Conservation (phyloP, 1,140 invertebrate species). For the Drosophila micromelanica region DNA sequence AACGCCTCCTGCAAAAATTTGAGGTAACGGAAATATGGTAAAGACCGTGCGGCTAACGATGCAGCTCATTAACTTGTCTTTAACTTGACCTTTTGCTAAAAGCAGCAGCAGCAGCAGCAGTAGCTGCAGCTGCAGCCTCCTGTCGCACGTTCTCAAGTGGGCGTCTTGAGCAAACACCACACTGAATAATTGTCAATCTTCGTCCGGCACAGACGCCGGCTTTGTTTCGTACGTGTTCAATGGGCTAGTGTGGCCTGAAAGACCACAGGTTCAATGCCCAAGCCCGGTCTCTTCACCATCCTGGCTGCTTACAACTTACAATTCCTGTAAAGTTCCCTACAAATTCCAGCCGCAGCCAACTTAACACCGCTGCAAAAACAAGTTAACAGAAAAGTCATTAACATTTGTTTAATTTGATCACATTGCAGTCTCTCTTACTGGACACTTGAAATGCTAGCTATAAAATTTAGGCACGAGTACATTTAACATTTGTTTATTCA, state of each 20-base stretch:
- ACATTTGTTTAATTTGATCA: not conserved
- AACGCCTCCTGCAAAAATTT: conserved; percentile 79
- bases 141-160: conserved; percentile 23
- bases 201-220: conserved; percentile 19
- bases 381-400: too few species aligned
- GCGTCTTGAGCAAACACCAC: conserved; percentile 49
- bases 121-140: not conserved
- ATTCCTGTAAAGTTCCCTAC: not conserved
- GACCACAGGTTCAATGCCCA: conserved; percentile 56
- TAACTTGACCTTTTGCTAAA: conserved; percentile 40
- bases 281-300: conserved; percentile 6
- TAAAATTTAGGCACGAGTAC: not conserved
- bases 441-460: conserved; percentile 57
- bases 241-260: conserved; percentile 48
- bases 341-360: not conserved
- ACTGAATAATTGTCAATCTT: conserved; percentile 53
- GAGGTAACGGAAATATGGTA: conserved; percentile 83
- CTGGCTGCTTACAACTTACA: not conserved
- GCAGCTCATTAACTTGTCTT: conserved; percentile 26
- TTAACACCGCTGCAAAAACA: conserved; percentile 1
- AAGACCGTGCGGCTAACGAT: not conserved
- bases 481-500: not conserved
- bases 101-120: not conserved
- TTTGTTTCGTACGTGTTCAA: conserved; percentile 67
- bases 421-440: not conserved